Base-by-base conservation (phyloP, 2,888 invertebrate genomes). In the Labia minor region DNA sequence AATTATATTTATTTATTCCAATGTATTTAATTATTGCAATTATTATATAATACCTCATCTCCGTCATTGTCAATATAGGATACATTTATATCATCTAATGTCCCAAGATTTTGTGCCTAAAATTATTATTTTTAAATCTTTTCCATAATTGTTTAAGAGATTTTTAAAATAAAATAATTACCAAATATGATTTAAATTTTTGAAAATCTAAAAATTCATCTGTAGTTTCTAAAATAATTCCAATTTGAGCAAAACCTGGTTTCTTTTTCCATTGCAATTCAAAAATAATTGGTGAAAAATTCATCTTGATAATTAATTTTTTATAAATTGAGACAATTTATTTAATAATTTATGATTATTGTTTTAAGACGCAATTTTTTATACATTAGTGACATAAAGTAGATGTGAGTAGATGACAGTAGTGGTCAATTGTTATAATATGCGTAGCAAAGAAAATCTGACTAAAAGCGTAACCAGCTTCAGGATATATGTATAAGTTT, bases 111-210 rank as follows among this genome's bases (percentile, higher is more conserved):
- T 72, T 79, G 79, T 62, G 78, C 72, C 79, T 79, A 69, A 20
- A 73, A 61, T 33, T 62, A 63, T 37, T n/a, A n/a, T n/a, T n/a
- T n/a, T 63, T 14, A 66, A 37, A 10, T 10, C 66, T 11, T 6
- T 64, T 21, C 8, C 37, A n/a, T 63, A 37, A n/a, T n/a, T n/a
- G n/a, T n/a, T n/a, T n/a, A n/a, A n/a, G n/a, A n/a, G n/a, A n/a
- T n/a, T 37, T 66, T 21, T 4, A 62, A 62, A 61, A 62, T 19
- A 8, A 21, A 37, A 6, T 6, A 49, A 19, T 19, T 74, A 80
- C 80, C 75, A 80, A 72, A 71, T 80, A 80, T 1, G 78, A 77
- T 72, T 79, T 79, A 69, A 80, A 80, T 64, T 74, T 75, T 68
- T 76, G 75, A 76, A 77, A 79, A 72, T 77, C 77, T 63, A 78